phyloP scores from a whole-genome alignment of 2,797 vertebrate species.

The Gephyroberyx darwinii region DNA sequence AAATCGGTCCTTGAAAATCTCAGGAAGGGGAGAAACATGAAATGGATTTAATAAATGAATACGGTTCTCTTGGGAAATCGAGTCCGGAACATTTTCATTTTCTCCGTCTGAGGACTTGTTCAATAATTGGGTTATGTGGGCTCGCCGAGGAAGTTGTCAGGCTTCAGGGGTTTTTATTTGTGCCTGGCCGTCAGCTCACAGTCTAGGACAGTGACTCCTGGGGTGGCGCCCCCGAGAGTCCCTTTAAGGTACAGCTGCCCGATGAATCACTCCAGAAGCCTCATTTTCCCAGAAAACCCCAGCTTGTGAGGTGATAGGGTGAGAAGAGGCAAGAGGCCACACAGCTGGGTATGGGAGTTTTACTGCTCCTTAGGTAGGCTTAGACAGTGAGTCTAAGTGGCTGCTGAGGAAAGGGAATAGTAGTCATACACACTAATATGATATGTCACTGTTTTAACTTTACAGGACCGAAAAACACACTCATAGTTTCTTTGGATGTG shows the following conservation, averaged over 20 bases:
- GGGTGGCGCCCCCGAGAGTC: constrained; percentile 75
- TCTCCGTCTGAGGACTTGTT: constrained; percentile 62
- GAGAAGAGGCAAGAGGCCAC: constrained; percentile 69
- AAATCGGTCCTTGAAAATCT: constrained; percentile 60
- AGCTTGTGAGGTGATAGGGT: constrained; percentile 70
- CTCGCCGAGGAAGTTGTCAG: constrained; percentile 78
- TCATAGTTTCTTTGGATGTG: not conserved
- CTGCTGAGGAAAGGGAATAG: constrained; percentile 40
- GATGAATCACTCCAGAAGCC: constrained; percentile 75
- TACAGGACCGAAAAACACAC: constrained; percentile 12
- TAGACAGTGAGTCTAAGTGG: constrained; percentile 27
- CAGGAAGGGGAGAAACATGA: constrained; percentile 67
- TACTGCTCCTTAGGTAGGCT: constrained; percentile 57
- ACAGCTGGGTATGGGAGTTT: constrained; percentile 66
- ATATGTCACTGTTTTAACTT: constrained; percentile 36
- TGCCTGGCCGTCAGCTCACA: constrained; percentile 70
- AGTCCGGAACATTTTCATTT: constrained; percentile 77
- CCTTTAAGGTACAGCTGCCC: constrained; percentile 78
- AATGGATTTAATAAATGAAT: constrained; percentile 75
- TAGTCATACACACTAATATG: constrained; percentile 17
- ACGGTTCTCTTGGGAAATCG: constrained; percentile 68
- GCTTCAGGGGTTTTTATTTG: constrained; percentile 80
- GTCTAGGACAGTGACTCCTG: constrained; percentile 56
- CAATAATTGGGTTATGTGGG: constrained; percentile 79
- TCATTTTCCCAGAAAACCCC: constrained; percentile 69